These are phyloP conservation scores for Chrysolophus pictus DNA, from an alignment of 2,797 vertebrate genomes.

Conservation along the genomic window DNA sequence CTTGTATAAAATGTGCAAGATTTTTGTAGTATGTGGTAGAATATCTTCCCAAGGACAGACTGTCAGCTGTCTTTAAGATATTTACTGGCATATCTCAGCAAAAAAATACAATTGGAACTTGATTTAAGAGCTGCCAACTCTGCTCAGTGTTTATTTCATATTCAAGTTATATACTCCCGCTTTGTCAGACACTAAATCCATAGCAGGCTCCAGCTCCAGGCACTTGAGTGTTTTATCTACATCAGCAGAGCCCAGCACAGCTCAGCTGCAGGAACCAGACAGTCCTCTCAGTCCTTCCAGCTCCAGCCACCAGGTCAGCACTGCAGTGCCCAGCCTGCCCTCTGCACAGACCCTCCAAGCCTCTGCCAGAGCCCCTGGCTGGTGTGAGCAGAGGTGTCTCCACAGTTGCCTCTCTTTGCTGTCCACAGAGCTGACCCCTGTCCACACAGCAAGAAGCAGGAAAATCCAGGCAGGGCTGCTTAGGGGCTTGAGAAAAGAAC, in stretches of 20 bases:
- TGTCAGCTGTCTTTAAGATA: conserved; percentile 18
- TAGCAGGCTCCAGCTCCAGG: conserved; percentile 5
- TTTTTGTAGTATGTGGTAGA: background rate
- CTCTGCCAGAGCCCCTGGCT: background rate
- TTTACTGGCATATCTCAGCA: conserved; percentile 36
- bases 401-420: background rate
- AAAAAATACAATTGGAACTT: conserved; percentile 36
- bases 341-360: background rate
- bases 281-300: background rate
- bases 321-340: background rate
- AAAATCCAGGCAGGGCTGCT: background rate
- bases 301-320: background rate
- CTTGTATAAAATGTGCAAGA: background rate
- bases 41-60: background rate
- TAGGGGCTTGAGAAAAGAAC: background rate
- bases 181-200: conserved; percentile 9
- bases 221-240: background rate
- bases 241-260: background rate
- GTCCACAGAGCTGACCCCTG: background rate
- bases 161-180: conserved; percentile 13
- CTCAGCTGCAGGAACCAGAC: background rate
- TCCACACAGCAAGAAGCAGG: background rate
- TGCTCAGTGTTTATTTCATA: conserved; percentile 40
- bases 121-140: conserved; percentile 45
- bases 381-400: background rate